Evolutionary conservation across 2,113 vertebrate species (phyloP), one percentile per base, ranked within the genome.

Genomic region (Nibea albiflora): DNA sequence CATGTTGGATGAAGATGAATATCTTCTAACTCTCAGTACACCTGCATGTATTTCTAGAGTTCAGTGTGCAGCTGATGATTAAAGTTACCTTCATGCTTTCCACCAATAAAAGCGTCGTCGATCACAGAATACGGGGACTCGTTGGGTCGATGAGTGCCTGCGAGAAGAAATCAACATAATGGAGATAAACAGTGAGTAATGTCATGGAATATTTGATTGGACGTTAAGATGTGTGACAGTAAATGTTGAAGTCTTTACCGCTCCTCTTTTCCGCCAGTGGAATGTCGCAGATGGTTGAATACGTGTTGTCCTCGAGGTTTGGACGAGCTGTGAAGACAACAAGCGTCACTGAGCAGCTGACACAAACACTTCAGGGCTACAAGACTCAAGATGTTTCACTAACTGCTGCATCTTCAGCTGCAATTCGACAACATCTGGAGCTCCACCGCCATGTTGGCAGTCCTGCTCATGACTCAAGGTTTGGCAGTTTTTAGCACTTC

Each of bases 51-150:
- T 52, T n/a, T 57, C 28, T 5, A 57, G 56, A 57, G 12, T 58
- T 58, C 26, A 58, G 20, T 12, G 4, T 16, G 10, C 20, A 14
- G 10, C 11, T 56, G 20, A 56, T 9, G 7, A 15, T 31, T n/a
- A 0, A 22, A 22, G 26, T 67, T 49, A 67, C 63, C 74, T 49
- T 47, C 12, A 35, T 17, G 3, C 2, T 24, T 35, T 49, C 42
- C 53, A 28, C 3, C 50, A 26, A 0, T 20, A 1, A 15, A 4
- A 0, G 50, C 14, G 12, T 46, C 5, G 3, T 7, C 1, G 2
- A 67, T 20, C 9, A 35, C 8, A 2, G 53, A 77, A 22, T 67
- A 77, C 0, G 12, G 20, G 14, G 63, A 24, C 24, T 76, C 74
- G 1, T 12, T 22, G 0, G 17, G 49, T 1, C 2, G 17, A 7